Evolutionary conservation across 2,797 vertebrate species (phyloP), one percentile per base, ranked within the genome.

Genomic region (Chloroceryle amazona): DNA sequence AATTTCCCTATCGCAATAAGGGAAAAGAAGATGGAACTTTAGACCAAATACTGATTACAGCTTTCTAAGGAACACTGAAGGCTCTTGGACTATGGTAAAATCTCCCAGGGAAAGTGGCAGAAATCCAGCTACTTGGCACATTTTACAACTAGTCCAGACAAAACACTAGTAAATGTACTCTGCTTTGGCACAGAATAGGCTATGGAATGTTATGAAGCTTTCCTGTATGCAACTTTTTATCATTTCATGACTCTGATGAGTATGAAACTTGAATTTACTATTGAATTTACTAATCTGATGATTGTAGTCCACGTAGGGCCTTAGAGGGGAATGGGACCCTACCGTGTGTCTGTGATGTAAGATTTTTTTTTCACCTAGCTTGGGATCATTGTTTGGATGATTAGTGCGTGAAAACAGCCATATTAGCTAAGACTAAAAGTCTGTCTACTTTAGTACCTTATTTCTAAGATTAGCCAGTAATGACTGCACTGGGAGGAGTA

Each of bases 61-160:
- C 90, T 95, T 94, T 96, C 90, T 90, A 96, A 96, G 94, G 91
- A 97, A 82, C 74, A 58, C 5, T 80, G 61, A 90, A 93, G 81
- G 82, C 86, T 93, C 86, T 96, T 97, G 92, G 93, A 87, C 74
- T 91, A 74, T 92, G 90, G 91, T 89, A 93, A 92, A 95, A 90
- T 93, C 90, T 95, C 95, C 52, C 63, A 89, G 94, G 93, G 83
- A 94, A 97, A 93, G 57, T 97, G 96, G 95, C 96, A 97, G 74
- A 90, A 97, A 93, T 96, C 96, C 96, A 96, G 75, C 54, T 84
- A 86, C 92, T 95, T 96, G 97, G 94, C 97, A 96, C 86, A 89
- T 92, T 82, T 83, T 92, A 68, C 90, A 82, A 41, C 86, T 93
- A 90, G 81, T 89, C 94, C 95, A 97, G 97, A 97, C 95, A 96